Evolutionary conservation across 2,113 vertebrate genomes (phyloP).

Genomic region (Trochalopteron elliotii): DNA sequence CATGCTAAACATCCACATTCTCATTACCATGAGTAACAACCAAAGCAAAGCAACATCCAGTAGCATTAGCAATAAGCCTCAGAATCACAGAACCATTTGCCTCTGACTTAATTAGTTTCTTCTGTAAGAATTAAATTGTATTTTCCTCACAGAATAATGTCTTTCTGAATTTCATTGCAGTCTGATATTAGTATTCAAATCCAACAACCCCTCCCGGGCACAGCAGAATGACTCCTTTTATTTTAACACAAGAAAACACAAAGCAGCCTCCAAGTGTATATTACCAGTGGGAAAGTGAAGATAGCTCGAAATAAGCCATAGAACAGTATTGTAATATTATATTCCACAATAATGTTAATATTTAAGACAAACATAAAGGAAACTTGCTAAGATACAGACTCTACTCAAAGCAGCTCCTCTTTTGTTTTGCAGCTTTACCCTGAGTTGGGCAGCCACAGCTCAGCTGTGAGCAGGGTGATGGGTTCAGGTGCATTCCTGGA

Average conservation of each 20-base stretch:
- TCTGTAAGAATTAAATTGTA: slow-evolving; percentile 55
- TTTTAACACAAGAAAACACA: slow-evolving; percentile 45
- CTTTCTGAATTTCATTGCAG: slow-evolving; percentile 30
- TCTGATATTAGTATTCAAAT: slow-evolving; percentile 55
- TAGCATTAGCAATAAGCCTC: slow-evolving; percentile 37
- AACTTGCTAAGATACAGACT: background rate
- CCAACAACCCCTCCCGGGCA: background rate
- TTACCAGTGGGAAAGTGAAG: background rate
- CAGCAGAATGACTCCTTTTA: slow-evolving; percentile 37
- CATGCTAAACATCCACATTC: background rate
- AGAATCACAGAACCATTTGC: slow-evolving; percentile 41
- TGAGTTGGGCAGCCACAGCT: background rate
- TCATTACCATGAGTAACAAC: slow-evolving; percentile 45
- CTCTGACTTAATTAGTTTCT: slow-evolving; percentile 59
- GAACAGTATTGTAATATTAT: background rate
- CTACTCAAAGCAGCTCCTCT: background rate
- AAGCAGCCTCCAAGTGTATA: background rate
- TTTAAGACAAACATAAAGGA: background rate
- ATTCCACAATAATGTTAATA: background rate
- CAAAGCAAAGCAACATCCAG: slow-evolving; percentile 1
- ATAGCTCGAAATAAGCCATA: background rate
- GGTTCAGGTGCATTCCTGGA: background rate
- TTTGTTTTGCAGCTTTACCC: background rate
- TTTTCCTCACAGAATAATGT: slow-evolving; percentile 50
- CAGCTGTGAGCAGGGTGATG: background rate